These are phyloP conservation scores for Cynocephalus volans DNA, from an alignment of 2,113 vertebrate species.

Conservation along the genomic window DNA sequence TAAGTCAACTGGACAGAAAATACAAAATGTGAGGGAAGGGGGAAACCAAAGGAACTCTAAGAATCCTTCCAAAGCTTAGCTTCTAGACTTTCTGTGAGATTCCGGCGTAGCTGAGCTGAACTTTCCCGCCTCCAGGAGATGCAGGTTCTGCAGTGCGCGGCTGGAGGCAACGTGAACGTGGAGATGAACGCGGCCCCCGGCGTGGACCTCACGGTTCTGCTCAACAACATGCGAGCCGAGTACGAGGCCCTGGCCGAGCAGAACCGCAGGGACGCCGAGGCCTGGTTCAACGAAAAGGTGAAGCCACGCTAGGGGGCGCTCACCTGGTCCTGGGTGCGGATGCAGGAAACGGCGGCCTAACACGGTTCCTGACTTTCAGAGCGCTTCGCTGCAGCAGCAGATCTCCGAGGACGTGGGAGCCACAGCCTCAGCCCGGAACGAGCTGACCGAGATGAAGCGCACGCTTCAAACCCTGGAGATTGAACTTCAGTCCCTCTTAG, in stretches of 20 bases:
- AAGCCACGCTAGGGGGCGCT: too few species aligned
- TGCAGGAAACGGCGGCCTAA: too few species aligned
- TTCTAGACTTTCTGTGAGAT: background rate
- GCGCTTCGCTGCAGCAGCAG: conserved; percentile 93
- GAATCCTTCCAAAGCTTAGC: background rate
- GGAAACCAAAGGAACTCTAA: background rate
- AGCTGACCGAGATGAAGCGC: conserved; percentile 94
- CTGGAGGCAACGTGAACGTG: conserved; percentile 90
- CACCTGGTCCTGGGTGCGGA: too few species aligned
- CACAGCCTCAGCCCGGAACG: conserved; percentile 90
- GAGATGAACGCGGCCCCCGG: conserved; percentile 91
- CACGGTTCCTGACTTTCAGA: too few species aligned
- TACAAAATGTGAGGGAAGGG: background rate
- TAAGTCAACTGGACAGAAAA: background rate
- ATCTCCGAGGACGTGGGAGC: conserved; percentile 89
- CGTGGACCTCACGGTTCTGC: conserved; percentile 88
- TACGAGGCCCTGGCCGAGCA: conserved; percentile 93
- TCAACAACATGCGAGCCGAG: conserved; percentile 92
- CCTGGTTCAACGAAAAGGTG: conserved; percentile 96
- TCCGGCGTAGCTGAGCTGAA: background rate
- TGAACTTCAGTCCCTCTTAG: conserved; percentile 95
- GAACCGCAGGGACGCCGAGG: conserved; percentile 93
- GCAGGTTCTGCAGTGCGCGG: conserved; percentile 85
- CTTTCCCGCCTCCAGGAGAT: conserved; percentile 85
- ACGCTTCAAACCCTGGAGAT: conserved; percentile 94